These are phyloP conservation scores for Streptopelia turtur DNA, from an alignment of 2,797 vertebrate species.

Conservation along the genomic window DNA sequence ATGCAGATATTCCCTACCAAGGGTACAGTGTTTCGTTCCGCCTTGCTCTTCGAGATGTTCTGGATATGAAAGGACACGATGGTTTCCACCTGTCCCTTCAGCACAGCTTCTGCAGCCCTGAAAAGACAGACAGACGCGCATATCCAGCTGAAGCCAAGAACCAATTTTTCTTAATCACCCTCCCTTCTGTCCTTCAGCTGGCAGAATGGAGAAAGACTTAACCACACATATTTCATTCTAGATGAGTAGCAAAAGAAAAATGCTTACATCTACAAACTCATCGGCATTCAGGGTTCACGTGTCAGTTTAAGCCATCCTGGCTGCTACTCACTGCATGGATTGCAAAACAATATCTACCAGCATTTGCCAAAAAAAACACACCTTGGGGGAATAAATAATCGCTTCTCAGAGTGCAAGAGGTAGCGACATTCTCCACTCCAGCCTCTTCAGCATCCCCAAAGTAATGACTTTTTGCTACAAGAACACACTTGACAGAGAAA, in stretches of 20 bases:
- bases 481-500: neutral
- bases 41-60: slow-evolving; percentile 97
- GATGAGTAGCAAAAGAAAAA: slow-evolving; percentile 8
- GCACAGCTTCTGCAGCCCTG: slow-evolving; percentile 97
- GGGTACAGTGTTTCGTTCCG: slow-evolving; percentile 90
- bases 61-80: slow-evolving; percentile 98
- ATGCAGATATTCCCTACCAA: slow-evolving; percentile 82
- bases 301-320: neutral
- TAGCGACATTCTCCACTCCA: neutral
- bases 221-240: neutral
- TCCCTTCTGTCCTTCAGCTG: neutral
- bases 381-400: neutral
- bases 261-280: neutral
- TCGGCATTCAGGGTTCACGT: neutral
- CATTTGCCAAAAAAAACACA: neutral
- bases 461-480: neutral
- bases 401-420: neutral
- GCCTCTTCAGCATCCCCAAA: neutral
- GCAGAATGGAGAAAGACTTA: neutral
- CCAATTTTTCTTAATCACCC: neutral
- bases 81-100: slow-evolving; percentile 96
- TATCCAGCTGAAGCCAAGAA: neutral
- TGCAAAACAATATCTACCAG: neutral
- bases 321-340: neutral
- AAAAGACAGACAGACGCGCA: slow-evolving; percentile 54